phyloP scores from a whole-genome alignment of 2,888 invertebrate species.

The Cenopis cana region DNA sequence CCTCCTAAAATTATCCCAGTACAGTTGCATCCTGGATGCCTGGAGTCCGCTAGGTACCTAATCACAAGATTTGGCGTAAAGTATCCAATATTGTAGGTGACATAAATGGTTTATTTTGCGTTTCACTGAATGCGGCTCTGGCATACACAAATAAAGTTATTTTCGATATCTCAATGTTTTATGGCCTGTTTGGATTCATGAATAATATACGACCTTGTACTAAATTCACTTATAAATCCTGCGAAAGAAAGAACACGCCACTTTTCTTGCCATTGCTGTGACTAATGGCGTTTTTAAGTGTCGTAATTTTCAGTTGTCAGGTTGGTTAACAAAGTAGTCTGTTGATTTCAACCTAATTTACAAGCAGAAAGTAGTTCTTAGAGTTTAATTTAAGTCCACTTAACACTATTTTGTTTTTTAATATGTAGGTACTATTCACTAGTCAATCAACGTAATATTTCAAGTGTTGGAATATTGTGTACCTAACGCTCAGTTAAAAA shows the following conservation, averaged over 20 bases:
- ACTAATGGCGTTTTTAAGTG: slow-evolving; percentile 28
- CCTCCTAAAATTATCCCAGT: no score
- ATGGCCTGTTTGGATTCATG: slow-evolving; percentile 25
- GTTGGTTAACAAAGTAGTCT: slow-evolving; percentile 5
- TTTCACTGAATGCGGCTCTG: slow-evolving; percentile 13
- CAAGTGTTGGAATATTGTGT: no score
- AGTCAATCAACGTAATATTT: no score
- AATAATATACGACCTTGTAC: slow-evolving; percentile 41
- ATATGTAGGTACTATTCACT: no score
- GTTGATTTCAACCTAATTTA: slow-evolving; percentile 1
- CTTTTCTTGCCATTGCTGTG: slow-evolving; percentile 27
- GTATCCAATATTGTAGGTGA: no score
- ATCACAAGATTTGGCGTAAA: no score
- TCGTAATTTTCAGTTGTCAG: neutral
- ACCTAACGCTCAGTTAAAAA: no score
- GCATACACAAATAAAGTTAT: slow-evolving; percentile 45
- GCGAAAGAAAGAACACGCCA: slow-evolving; percentile 26
- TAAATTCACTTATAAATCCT: slow-evolving; percentile 35
- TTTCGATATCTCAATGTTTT: slow-evolving; percentile 37
- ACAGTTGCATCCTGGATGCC: no score
- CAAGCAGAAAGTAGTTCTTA: neutral
- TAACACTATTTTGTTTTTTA: no score
- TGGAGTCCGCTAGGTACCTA: no score
- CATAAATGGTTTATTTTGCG: no score
- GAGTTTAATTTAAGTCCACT: no score